These are phyloP conservation scores for Lithodes maja DNA, from an alignment of 2,888 invertebrate genomes.

Conservation along the genomic window DNA sequence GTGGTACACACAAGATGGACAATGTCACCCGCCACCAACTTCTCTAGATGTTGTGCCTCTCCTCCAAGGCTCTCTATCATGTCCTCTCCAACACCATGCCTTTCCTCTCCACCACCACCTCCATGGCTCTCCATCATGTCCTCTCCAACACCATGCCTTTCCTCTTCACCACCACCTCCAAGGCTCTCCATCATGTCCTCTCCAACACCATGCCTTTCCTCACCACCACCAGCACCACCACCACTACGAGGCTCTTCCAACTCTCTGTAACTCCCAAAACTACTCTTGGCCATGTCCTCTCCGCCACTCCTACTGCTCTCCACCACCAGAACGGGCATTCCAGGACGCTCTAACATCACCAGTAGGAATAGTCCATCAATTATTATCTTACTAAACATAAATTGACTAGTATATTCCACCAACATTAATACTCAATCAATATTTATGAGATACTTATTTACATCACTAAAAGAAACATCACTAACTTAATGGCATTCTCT, in stretches of 20 bases:
- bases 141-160: neutral
- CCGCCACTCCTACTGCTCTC: neutral
- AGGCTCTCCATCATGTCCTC: neutral
- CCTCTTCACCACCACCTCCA: neutral
- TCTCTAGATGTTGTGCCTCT: neutral
- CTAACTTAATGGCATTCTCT: too few relatives aligned
- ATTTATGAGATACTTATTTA: too few relatives aligned
- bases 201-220: neutral
- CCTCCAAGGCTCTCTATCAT: neutral
- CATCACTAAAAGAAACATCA: too few relatives aligned
- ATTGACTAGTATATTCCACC: too few relatives aligned
- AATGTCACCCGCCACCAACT: neutral
- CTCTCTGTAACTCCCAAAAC: too few relatives aligned
- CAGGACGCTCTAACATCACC: conserved; percentile 11
- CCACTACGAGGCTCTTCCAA: too few relatives aligned
- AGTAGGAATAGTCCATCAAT: neutral
- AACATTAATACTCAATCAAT: too few relatives aligned
- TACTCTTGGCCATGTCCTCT: neutral
- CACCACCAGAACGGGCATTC: neutral
- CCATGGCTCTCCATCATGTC: neutral
- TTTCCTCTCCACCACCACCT: neutral
- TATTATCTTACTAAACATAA: too few relatives aligned
- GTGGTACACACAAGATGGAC: neutral
- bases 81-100: neutral
- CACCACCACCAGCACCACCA: neutral